These are phyloP conservation scores for Saturnia japonica DNA, from an alignment of 2,888 invertebrate species.

Conservation along the genomic window DNA sequence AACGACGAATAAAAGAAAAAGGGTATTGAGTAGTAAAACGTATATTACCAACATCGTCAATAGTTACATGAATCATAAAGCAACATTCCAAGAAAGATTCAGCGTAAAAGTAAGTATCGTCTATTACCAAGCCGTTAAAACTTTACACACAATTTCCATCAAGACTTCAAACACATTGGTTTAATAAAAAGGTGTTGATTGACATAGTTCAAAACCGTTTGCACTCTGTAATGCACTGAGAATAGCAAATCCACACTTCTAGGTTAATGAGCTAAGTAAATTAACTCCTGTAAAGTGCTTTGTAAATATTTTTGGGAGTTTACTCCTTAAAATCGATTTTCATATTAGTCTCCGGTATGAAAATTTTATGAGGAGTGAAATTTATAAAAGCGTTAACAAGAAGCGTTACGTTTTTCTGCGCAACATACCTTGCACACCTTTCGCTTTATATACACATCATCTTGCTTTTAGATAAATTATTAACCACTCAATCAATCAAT, in stretches of 20 bases:
- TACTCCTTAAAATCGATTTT: no score
- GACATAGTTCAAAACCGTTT: conserved; percentile 5
- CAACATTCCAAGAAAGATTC: not conserved
- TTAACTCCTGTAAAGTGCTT: conserved; percentile 25
- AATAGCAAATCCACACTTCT: conserved; percentile 12
- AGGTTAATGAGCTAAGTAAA: conserved; percentile 22
- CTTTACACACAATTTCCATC: not conserved
- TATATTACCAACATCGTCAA: no score
- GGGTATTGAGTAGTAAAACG: not conserved
- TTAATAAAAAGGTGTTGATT: conserved; percentile 9
- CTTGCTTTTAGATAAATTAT: no score
- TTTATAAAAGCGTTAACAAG: no score
- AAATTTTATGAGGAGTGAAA: no score
- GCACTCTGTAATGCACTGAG: not conserved
- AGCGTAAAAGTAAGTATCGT: not conserved
- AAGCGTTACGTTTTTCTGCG: no score
- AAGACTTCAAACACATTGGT: conserved; percentile 12
- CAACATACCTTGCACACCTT: no score
- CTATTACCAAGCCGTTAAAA: not conserved
- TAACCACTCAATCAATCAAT: no score
- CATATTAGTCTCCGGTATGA: no score
- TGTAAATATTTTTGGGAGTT: conserved; percentile 26
- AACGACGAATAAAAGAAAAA: no score
- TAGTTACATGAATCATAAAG: no score
- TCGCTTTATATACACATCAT: no score